Evolutionary conservation across 2,797 vertebrate species (phyloP), one percentile per base, ranked within the genome.

Genomic region (Avahi laniger): DNA sequence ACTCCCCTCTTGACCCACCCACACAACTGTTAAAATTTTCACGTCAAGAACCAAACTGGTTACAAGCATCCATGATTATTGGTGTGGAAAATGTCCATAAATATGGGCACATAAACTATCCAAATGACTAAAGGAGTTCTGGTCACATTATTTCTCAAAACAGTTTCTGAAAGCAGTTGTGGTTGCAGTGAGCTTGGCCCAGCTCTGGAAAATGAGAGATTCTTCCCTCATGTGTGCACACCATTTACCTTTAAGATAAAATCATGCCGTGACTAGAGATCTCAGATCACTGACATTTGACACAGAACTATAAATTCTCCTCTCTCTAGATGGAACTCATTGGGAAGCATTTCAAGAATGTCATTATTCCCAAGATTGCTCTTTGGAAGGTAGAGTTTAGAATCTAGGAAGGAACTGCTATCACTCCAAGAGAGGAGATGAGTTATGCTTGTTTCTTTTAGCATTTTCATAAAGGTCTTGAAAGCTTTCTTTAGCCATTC

Each of bases 1-100:
- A 92, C 96, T 92, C 91, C 96, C 93, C 91, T 97, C 80, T 94
- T 97, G 97, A 97, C 96, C 97, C 96, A 95, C 97, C 97, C 95
- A 97, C 97, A 97, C 97, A 97, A 97, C 97, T 98, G 97, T 97
- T 97, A 95, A 89, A n/a, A 48, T 95, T 94, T 97, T 96, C 96
- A 50, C 67, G 57, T 92, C 93, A 96, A 96, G 93, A 78, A 81
- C 86, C 50, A 86, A 94, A 94, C 54, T 69, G 80, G 83, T 88
- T 96, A 88, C 80, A 96, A 94, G 96, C 28, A 0, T 79, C 76
- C 97, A 0, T 95, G 95, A 94, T 96, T 95, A 96, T 75, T 88
- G 80, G 83, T 95, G 93, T 97, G 96, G 96, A 96, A 96, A 97
- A 93, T 92, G 93, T 95, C 85, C 72, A 41, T 93, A 93, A 93